Conservation (phyloP, 2,888 invertebrate genomes). For the Endotricha flammealis region DNA sequence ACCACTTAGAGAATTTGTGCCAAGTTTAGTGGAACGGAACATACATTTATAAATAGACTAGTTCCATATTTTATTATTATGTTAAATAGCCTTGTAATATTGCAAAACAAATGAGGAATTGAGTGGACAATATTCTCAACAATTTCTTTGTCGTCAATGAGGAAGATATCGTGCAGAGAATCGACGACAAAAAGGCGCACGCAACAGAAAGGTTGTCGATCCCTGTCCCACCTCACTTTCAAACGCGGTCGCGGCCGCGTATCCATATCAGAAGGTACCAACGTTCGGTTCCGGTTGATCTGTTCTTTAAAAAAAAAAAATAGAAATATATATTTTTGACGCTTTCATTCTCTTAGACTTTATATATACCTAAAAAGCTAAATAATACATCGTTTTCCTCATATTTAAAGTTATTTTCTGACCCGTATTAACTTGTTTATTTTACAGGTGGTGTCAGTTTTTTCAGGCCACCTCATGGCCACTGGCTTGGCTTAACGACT, state of each 20-base stretch:
- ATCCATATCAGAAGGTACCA: not conserved
- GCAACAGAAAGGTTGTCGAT: conserved; percentile 6
- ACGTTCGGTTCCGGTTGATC: not conserved
- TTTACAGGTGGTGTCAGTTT: no score
- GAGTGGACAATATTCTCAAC: not conserved
- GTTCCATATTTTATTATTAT: no score
- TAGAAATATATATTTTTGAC: not conserved
- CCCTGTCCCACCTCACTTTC: conserved; percentile 15
- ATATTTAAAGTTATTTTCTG: no score
- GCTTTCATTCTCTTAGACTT: conserved; percentile 2
- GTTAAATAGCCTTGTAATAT: no score
- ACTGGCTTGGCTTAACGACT: no score
- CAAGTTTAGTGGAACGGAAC: no score
- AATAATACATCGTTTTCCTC: no score
- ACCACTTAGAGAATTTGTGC: no score
- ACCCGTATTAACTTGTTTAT: no score
- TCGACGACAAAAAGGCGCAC: conserved; percentile 3
- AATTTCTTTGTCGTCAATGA: not conserved
- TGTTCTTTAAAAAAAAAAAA: not conserved
- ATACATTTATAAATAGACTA: no score
- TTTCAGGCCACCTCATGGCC: no score
- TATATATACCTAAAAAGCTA: no score
- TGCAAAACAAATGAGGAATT: not conserved
- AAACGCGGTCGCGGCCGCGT: conserved; percentile 9
- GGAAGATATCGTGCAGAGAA: not conserved